Evolutionary conservation across 2,797 vertebrate genomes (phyloP), one percentile per base, ranked within the genome.

Genomic region (Columba guinea): DNA sequence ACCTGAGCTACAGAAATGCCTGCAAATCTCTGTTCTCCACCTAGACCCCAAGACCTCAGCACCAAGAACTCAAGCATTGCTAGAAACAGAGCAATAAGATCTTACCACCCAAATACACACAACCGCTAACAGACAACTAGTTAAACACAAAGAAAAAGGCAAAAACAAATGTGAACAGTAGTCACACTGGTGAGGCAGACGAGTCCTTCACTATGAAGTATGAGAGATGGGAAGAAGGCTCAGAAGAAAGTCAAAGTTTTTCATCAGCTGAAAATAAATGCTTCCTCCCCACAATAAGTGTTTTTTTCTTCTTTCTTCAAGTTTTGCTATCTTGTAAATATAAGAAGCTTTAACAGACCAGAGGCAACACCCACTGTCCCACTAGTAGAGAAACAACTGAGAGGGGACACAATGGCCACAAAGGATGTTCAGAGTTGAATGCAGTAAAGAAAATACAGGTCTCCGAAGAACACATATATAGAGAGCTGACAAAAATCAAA

Each of bases 221-320:
- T 3, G 2, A 80, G 64, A 2, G 7, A 44, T 23, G 13, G 49
- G 44, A 77, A 85, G 16, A 87, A 51, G 22, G 24, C 70, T 91
- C 41, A 69, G 51, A 71, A 87, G 32, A 28, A 77, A 14, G 20
- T 41, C 71, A 79, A 84, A 79, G 58, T 62, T 80, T 71, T 63
- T 32, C 51, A 81, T 4, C 24, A 81, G 32, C 26, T 64, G 69
- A 90, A 91, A 91, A 90, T 20, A 91, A 93, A 84, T 13, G 19
- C 16, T 28, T 39, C 27, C 69, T 80, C 59, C 35, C 32, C 30
- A 67, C 4, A 84, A 71, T 37, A 67, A 18, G 9, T 15, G 22
- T 6, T 76, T 4, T 18, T 11, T 10, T 32, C 26, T 7, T 13
- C 46, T 48, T 32, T 44, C 18, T 34, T 5, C 16, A 67, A 70